Evolutionary conservation across 2,113 vertebrate genomes (phyloP), one percentile per base, ranked within the genome.

Genomic region (Sakesphorus luctuosus): DNA sequence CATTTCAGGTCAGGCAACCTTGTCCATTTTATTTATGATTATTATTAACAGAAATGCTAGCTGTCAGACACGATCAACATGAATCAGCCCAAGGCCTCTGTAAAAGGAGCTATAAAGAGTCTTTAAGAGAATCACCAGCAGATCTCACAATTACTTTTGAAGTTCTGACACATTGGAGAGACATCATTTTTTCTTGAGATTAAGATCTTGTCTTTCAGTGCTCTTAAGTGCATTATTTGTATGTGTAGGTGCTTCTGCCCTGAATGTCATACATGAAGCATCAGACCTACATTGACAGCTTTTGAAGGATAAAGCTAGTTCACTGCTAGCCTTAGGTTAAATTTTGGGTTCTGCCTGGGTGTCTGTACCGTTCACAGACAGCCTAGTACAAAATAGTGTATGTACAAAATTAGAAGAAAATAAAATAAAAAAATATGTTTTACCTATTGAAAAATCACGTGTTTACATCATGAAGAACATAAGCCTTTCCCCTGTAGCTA

Each of bases 21-120:
- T 98, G 97, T 98, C 97, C 88, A 18, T 21, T 97, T 97, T 98
- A 97, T 97, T 98, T 98, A 98, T 97, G 96, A 95, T 97, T 95
- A 96, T 97, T 98, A 97, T 98, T 98, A 97, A 96, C 97, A 97
- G 97, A 97, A 97, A 97, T 91, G 96, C 93, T 97, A 89, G 91
- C 96, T 97, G 97, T 97, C 97, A 96, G 96, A 69, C 82, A 33
- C 19, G 43, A 97, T 97, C 97, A 97, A 72, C 95, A 95, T 98
- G 97, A 97, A 98, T 98, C 97, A 97, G 91, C 96, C 94, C 65
- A 96, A 95, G 94, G 47, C 91, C 80, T 90, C 94, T 95, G 92
- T 94, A 95, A 97, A 86, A 96, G 94, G 96, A 94, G 82, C 95
- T 95, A 58, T 96, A 96, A 97, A 95, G 92, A 91, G 89, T 93